Evolutionary conservation across 2,888 invertebrate species (phyloP), one percentile per base, ranked within the genome.

Genomic region (Lacanobia wlatinum): DNA sequence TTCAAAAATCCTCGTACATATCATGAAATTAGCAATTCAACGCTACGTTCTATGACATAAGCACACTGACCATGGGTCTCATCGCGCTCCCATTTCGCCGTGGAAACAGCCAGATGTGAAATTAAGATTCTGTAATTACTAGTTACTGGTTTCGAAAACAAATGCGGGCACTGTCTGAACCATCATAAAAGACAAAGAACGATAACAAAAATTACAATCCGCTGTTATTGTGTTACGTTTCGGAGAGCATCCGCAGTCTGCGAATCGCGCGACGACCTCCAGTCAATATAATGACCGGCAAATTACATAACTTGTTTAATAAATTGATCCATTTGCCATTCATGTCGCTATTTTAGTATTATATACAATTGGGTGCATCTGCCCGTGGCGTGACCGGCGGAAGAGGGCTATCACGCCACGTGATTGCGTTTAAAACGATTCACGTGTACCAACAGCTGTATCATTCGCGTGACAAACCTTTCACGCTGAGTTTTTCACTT

Each of bases 321-420:
- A 85, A 85, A 89, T 87, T 84, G 85, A 87, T 84, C 83, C 82
- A 89, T 86, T 86, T 88, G 80, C 84, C 86, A 87, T 87, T 82
- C 80, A 78, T 78, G 77, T 73, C 70, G 82, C 80, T 77, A 86
- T 87, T 89, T 84, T 71, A 69, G 84, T 84, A 84, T 85, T 84
- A 85, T 78, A 82, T 81, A 87, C 83, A 85, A 88, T 87, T 84
- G 82, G 80, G 76, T 85, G 87, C 82, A 84, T 73, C 82, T 79
- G 74, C 59, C 70, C 59, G 73, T 82, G 78, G 84, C 85, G 83
- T 87, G 90, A 84, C 76, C 74, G 72, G 58, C 91, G 92, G 91
- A 92, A 87, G 87, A 84, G 76, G 78, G 64, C 83, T 75, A 90
- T 91, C 89, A 89, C 70, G 76, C 67, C 72, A 68, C 71, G 76